Evolutionary conservation across 2,113 vertebrate genomes (phyloP), one percentile per base, ranked within the genome.

Genomic region (Phalacrocorax carbo): DNA sequence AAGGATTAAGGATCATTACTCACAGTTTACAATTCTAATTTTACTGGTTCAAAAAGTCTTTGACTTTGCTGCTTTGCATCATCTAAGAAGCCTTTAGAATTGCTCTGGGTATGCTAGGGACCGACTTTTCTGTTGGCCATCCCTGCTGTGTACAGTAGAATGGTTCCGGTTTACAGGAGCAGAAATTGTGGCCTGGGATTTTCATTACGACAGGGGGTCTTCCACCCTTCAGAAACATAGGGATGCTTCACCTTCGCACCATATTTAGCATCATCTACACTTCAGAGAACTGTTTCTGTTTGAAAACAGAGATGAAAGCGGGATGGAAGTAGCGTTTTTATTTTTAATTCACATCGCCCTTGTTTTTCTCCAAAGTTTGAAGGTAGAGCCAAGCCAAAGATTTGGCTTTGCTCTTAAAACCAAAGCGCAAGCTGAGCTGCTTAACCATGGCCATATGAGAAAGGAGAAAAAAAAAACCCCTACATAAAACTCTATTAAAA

Each of bases 321-420:
- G 13, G 5, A 5, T 61, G 5, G 29, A 64, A 79, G 44, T 58
- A 49, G 11, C 22, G 18, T 73, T 92, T 95, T 93, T 72, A 44
- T 89, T 96, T 97, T 96, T 44, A 60, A 82, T 94, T 94, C 66
- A n/a, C 5, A 20, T 66, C 88, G 5, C 12, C 46, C 23, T 81
- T 92, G 32, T 14, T 87, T 94, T 95, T 82, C 32, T 81, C 23
- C 13, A 36, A 77, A 52, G 69, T 84, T 80, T 78, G 60, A 69
- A 49, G 38, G 42, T 64, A 82, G 62, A 96, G 90, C 85, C 75
- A 71, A 84, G 54, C 32, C 58, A 57, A 91, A 86, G 73, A 79
- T 91, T 88, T 82, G 69, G 51, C 88, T 92, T 94, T 89, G 5
- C 70, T 61, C 22, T 57, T 82, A 72, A 91, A 95, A 90, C 52